Conservation (phyloP, 1,140 invertebrate species). For the Drosophila albomicans region DNA sequence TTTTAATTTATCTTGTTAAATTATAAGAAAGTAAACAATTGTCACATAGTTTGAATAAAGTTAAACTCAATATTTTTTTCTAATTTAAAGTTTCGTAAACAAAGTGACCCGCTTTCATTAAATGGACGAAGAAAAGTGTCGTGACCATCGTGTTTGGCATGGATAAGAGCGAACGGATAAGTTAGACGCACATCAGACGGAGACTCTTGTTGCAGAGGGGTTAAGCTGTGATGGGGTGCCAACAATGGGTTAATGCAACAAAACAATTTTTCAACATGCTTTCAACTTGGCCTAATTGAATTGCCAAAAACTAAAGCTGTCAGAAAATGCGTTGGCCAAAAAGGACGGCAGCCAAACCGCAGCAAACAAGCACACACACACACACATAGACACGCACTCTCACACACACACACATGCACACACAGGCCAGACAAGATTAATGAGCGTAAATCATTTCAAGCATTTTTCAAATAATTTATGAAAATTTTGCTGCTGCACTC, state of each 20-base stretch:
- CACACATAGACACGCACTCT: constrained; percentile 9
- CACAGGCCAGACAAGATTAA: constrained; percentile 54
- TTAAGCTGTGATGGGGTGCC: constrained; percentile 2
- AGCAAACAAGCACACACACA: constrained; percentile 24
- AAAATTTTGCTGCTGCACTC: constrained; percentile 51
- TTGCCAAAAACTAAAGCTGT: constrained; percentile 69
- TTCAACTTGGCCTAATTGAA: constrained; percentile 69
- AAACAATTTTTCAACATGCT: constrained; percentile 64
- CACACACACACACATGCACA: constrained; percentile 11
- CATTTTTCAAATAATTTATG: constrained; percentile 71
- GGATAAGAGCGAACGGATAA: constrained; percentile 1
- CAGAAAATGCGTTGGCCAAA: constrained; percentile 53
- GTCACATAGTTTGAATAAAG: too few relatives aligned
- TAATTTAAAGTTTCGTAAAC: too few relatives aligned
- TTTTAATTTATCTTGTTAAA: too few relatives aligned
- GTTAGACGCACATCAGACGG: constrained; percentile 44
- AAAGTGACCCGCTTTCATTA: not conserved
- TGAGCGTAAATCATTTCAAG: constrained; percentile 67
- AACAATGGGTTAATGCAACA: constrained; percentile 61
- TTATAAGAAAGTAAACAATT: too few relatives aligned
- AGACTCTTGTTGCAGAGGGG: constrained; percentile 28
- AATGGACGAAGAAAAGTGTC: not conserved
- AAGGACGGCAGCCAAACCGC: constrained; percentile 30
- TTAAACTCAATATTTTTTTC: too few relatives aligned
- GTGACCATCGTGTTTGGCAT: not conserved